Base-by-base conservation (phyloP, 2,888 invertebrate genomes). In the Cabera pusaria region DNA sequence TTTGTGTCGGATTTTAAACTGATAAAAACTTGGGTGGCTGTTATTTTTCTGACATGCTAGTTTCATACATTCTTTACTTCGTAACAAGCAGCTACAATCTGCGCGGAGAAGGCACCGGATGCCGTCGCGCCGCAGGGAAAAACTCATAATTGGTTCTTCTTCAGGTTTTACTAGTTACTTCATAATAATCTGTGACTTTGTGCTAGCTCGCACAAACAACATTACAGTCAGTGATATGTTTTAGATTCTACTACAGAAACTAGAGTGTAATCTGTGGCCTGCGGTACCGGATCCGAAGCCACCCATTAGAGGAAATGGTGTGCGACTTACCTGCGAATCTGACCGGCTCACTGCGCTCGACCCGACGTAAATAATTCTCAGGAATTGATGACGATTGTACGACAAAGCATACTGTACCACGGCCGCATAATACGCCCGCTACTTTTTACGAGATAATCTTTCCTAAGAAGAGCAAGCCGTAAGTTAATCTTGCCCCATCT, bases 71-170 rank as follows among this genome's bases (percentile, higher is more conserved):
- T 39, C 37, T 37, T 31, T 48, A 40, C 10, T 16, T 19, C 25
- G 38, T 44, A 51, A 56, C 52, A 56, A 63, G 49, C 56, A 56
- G 45, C 48, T 49, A 52, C 52, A 49, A 59, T 53, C 54, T 52
- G 34, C 49, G 46, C 44, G 49, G 59, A 59, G 60, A 65, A 64
- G 62, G 53, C 57, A 64, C 71, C 74, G 77, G 75, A 80, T 71
- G 69, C 71, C 64, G 52, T 64, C 58, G 55, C 53, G 63, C 68
- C 63, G 44, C 41, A 58, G 65, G 68, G 65, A 74, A 77, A 79
- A 80, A 75, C 64, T 60, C 58, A 59, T 80, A 79, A 80, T 78
- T 72, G 75, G 58, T 79, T 79, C 77, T 68, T 57, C 58, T 54
- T 60, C 43, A 35, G 35, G 36, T 44, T 46, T 32, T 40, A 31